Percentiles rank a stretch among this genome's conserved stretches.
phyloP scores from a whole-genome alignment of 2,113 vertebrate species.

The Anarrhichthys ocellatus region DNA sequence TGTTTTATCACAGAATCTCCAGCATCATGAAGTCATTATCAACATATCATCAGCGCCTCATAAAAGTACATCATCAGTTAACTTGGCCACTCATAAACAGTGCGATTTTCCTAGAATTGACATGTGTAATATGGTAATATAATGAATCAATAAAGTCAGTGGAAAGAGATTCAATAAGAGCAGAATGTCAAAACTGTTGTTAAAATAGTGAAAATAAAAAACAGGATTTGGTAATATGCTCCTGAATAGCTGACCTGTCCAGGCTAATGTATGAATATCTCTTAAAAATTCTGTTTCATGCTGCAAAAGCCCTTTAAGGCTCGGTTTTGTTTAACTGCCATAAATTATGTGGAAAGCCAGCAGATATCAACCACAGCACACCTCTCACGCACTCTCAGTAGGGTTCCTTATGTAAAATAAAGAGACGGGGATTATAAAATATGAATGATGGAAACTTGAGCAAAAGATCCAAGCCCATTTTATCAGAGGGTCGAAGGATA shows the following conservation, averaged over 20 bases:
- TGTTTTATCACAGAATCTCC: neutral
- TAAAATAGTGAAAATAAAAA: neutral
- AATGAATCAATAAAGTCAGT: neutral
- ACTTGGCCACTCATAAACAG: neutral
- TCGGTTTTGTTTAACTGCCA: slow-evolving; percentile 37
- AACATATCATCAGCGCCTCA: neutral
- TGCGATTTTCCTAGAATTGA: neutral
- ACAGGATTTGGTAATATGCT: neutral
- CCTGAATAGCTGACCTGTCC: neutral
- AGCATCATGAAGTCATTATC: neutral
- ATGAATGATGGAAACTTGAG: slow-evolving; percentile 47
- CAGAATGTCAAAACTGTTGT: neutral
- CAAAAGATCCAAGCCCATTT: slow-evolving; percentile 3
- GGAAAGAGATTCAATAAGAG: neutral
- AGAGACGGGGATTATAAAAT: slow-evolving; percentile 45
- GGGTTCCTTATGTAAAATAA: slow-evolving; percentile 41
- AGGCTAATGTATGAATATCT: neutral
- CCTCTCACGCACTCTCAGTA: slow-evolving; percentile 34
- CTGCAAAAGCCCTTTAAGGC: slow-evolving; percentile 14
- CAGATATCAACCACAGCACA: slow-evolving; percentile 43
- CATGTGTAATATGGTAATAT: neutral
- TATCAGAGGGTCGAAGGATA: slow-evolving; percentile 8
- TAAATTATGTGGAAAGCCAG: slow-evolving; percentile 42
- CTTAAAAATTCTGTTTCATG: slow-evolving; percentile 2
- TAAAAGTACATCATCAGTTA: neutral